Conservation (phyloP, 2,888 invertebrate genomes). For the Gymnocheta viridis region DNA sequence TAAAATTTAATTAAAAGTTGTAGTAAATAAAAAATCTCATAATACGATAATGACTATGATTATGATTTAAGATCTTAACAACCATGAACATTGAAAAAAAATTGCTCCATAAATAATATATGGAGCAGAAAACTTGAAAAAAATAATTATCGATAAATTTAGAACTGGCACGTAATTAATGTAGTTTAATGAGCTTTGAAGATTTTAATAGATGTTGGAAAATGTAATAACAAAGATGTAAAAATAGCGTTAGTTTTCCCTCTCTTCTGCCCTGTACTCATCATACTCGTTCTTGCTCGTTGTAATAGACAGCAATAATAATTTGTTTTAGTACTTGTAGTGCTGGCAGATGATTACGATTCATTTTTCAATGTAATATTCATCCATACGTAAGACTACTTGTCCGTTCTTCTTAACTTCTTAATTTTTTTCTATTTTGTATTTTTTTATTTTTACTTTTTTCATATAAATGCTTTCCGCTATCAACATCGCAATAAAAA, state of each 20-base stretch:
- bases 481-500: constrained; percentile 34
- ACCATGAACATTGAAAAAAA: background rate
- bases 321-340: constrained; percentile 53
- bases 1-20: constrained; percentile 65
- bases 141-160: constrained; percentile 59
- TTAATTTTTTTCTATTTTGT: background rate
- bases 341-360: constrained; percentile 58
- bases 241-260: background rate
- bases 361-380: constrained; percentile 66
- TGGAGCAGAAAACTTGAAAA: constrained; percentile 17
- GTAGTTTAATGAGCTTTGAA: constrained; percentile 68
- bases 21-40: constrained; percentile 17
- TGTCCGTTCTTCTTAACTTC: constrained; percentile 20
- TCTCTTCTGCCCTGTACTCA: background rate
- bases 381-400: constrained; percentile 34
- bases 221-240: constrained; percentile 5
- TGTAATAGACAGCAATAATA: constrained; percentile 44
- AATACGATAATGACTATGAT: constrained; percentile 53
- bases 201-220: constrained; percentile 42
- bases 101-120: constrained; percentile 28
- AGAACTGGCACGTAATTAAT: constrained; percentile 67
- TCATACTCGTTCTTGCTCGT: background rate
- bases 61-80: constrained; percentile 47
- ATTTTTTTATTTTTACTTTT: background rate
- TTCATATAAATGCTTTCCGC: constrained; percentile 48